Evolutionary conservation across 2,888 invertebrate species (phyloP).

Genomic region (Himalopsyche anomala): DNA sequence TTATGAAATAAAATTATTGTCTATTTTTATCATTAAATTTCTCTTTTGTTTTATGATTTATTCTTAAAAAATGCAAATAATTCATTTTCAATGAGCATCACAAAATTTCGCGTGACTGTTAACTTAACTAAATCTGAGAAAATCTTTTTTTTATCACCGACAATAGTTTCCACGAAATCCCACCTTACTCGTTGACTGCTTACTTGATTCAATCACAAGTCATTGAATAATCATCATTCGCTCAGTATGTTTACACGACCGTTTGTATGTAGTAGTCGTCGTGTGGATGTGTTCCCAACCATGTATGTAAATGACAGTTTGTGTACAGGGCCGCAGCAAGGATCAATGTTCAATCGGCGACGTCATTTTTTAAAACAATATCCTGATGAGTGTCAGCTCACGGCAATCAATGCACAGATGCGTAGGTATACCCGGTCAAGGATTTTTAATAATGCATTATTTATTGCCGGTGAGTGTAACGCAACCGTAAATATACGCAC

Average conservation of each 20-base stretch:
- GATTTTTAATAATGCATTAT: slow-evolving; percentile 40
- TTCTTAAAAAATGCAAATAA: too few species aligned
- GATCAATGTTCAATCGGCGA: background rate
- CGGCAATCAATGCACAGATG: slow-evolving; percentile 34
- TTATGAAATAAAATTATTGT: too few species aligned
- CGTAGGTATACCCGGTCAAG: slow-evolving; percentile 32
- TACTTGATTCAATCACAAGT: slow-evolving; percentile 43
- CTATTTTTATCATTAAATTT: too few species aligned
- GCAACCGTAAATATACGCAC: background rate
- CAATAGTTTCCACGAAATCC: slow-evolving; percentile 27
- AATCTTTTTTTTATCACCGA: background rate
- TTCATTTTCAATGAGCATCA: too few species aligned
- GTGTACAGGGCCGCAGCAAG: slow-evolving; percentile 35
- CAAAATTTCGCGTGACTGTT: too few species aligned
- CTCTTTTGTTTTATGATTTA: too few species aligned
- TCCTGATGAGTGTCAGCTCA: slow-evolving; percentile 35
- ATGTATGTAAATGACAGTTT: slow-evolving; percentile 22
- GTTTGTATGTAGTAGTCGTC: background rate
- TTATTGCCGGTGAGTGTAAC: slow-evolving; percentile 3
- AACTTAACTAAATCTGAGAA: too few species aligned
- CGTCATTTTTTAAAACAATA: slow-evolving; percentile 27
- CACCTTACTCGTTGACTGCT: slow-evolving; percentile 5
- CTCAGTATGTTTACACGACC: background rate
- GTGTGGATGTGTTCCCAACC: background rate
- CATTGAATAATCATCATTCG: slow-evolving; percentile 42